Evolutionary conservation across 1,140 invertebrate genomes (phyloP), one percentile per base, ranked within the genome.

Genomic region (Scaptomyza pallida): DNA sequence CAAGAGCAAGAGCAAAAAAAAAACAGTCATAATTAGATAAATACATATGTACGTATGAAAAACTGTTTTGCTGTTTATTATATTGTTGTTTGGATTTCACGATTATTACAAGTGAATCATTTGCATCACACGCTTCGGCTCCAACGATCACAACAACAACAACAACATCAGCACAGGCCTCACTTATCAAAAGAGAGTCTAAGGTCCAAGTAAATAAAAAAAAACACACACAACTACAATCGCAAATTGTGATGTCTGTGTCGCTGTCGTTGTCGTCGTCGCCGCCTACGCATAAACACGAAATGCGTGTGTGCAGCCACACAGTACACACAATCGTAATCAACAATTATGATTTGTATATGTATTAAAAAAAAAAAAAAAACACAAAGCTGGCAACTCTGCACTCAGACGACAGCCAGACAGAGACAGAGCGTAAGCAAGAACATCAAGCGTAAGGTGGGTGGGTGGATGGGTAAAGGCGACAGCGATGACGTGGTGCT

Each of bases 121-220:
- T 15, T 50, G 52, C 37, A 69, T 69, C 71, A 62, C 54, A 59
- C 47, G 54, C 67, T 70, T 19, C 16, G 48, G 51, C 41, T 44
- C 19, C 45, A 21, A 30, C 55, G 41, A 37, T 12, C n/a, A n/a
- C 16, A 30, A 9, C 26, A 30, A 9, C 26, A 30, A 9, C 26
- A 30, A 9, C 26, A 30, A 6, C 26, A 30, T 21, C 26, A 37
- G 33, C 43, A 17, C 55, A 30, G 56, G 33, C 45, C 21, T 3
- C 47, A 71, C 51, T 69, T 69, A 69, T 69, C 71, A 59, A 37
- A 37, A n/a, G 6, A 37, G 35, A 71, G 72, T 72, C 68, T 72
- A 75, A 72, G 61, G 72, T 75, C 40, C 72, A 60, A 72, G 44
- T 60, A 75, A 75, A 72, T 71, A 75, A 70, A 60, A 56, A 65